Percentiles rank a stretch among this genome's conserved stretches.
These are phyloP conservation scores for Premnoplex brunnescens DNA, from an alignment of 2,797 vertebrate genomes.

Conservation along the genomic window DNA sequence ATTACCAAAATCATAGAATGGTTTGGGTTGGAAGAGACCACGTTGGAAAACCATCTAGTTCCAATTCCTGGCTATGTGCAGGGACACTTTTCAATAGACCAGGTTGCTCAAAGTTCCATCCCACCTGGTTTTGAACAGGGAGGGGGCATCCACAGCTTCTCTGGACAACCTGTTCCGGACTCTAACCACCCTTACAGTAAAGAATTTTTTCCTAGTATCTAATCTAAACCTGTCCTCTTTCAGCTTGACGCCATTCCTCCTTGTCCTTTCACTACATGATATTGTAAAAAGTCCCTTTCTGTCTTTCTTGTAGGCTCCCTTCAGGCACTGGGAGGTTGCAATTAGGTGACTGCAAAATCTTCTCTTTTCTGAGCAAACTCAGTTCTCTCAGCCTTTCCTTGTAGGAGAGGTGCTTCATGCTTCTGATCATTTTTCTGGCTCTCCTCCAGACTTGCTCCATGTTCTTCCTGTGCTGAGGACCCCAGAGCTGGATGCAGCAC, in stretches of 20 bases:
- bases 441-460: accelerated
- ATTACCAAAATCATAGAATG: background rate
- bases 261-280: background rate
- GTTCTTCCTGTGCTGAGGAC: accelerated
- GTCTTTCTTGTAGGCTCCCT: background rate
- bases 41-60: background rate
- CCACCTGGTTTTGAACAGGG: background rate
- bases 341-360: background rate
- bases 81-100: background rate
- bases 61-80: background rate
- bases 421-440: background rate
- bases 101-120: background rate
- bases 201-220: background rate
- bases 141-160: background rate
- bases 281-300: too few species aligned
- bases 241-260: background rate
- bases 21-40: background rate
- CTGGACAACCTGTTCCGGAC: background rate
- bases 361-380: background rate
- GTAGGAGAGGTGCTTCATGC: background rate
- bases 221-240: background rate
- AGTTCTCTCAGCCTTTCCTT: background rate
- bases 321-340: background rate
- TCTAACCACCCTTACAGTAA: background rate
- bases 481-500: background rate